Evolutionary conservation across 2,888 invertebrate genomes (phyloP).

Genomic region (Uloborus plumipes): DNA sequence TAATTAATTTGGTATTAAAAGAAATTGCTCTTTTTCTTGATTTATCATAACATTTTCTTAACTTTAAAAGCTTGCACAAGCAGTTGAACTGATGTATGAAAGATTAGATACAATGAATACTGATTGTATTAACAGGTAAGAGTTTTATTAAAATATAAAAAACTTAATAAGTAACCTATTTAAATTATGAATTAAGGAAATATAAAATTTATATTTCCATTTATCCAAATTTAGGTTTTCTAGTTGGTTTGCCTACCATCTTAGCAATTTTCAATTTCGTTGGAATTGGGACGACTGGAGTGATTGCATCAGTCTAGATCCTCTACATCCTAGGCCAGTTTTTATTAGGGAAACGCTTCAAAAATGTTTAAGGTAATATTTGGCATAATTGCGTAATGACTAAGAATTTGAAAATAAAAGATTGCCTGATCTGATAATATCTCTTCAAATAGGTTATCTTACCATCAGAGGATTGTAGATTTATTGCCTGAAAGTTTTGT

Average conservation of each 20-base stretch:
- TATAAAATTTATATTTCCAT: no score
- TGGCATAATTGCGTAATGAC: neutral
- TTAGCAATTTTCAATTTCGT: conserved; percentile 98
- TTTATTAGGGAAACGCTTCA: conserved; percentile 93
- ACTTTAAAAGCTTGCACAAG: conserved; percentile 84
- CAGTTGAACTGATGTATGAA: conserved; percentile 96
- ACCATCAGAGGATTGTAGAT: conserved; percentile 92
- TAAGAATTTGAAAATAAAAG: neutral
- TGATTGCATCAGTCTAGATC: conserved; percentile 84
- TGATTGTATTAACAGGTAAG: conserved; percentile 89
- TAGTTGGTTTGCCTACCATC: conserved; percentile 97
- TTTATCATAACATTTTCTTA: neutral
- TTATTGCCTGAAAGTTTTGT: conserved; percentile 91
- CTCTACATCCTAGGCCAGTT: conserved; percentile 92
- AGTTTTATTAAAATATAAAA: neutral
- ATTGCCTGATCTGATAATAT: neutral
- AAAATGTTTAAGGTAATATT: conserved; percentile 85
- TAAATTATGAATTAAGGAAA: no score
- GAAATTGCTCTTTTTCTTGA: neutral
- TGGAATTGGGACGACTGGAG: conserved; percentile 99
- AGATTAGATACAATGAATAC: conserved; percentile 97
- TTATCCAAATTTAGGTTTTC: conserved; percentile 79
- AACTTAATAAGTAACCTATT: neutral
- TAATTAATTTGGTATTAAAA: neutral
- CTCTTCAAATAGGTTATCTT: conserved; percentile 78